Evolutionary conservation across 1,140 invertebrate species (phyloP).

Genomic region (Rhynchophorus ferrugineus): DNA sequence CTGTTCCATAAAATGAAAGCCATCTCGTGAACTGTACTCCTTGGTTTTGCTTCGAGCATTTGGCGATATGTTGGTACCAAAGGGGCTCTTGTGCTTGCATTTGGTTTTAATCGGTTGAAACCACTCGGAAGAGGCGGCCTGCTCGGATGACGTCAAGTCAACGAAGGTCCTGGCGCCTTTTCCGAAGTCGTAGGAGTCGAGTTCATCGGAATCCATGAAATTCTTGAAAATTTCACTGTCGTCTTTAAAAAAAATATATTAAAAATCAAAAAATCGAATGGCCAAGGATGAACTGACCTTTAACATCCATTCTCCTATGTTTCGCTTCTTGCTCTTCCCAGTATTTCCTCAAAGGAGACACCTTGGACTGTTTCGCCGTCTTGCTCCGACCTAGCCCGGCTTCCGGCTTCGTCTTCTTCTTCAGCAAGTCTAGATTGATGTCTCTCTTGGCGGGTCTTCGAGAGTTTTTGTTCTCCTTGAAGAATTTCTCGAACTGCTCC

Average conservation of each 20-base stretch:
- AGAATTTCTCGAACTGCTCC: slow-evolving; percentile 1
- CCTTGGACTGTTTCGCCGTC: neutral
- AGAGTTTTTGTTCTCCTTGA: slow-evolving; percentile 6
- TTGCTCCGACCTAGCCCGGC: neutral
- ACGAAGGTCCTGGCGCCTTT: neutral
- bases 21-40: neutral
- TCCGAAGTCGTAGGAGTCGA: slow-evolving; percentile 5
- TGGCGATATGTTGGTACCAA: neutral
- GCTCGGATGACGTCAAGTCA: neutral
- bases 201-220: slow-evolving; percentile 8
- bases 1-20: neutral
- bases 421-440: slow-evolving; percentile 28
- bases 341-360: neutral
- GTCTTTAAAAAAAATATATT: slow-evolving; percentile 7
- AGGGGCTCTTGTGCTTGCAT: neutral
- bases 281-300: neutral
- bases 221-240: slow-evolving; percentile 16
- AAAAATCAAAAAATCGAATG: neutral
- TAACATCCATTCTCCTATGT: neutral
- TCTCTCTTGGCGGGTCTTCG: slow-evolving; percentile 15
- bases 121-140: too few relatives aligned
- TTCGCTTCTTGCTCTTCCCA: neutral
- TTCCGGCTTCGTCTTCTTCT: neutral
- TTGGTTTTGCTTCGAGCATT: neutral
- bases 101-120: neutral